Conservation (phyloP, 2,113 vertebrate species). For the Donacobius atricapilla region DNA sequence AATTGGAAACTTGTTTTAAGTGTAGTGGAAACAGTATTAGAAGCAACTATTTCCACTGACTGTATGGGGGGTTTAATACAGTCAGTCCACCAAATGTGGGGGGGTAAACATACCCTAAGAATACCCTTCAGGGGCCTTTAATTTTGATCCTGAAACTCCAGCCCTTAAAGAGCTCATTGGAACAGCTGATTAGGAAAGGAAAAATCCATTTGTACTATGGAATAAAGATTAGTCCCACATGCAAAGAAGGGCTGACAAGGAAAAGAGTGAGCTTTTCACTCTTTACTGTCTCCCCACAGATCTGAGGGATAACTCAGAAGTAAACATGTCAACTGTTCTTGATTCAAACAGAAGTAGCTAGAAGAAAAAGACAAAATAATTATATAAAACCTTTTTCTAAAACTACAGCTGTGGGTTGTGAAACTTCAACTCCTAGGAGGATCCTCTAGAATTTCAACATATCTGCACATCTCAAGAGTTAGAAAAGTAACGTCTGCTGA, state of each 20-base stretch:
- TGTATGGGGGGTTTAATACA: neutral
- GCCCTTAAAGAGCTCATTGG: neutral
- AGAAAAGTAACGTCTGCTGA: slow-evolving; percentile 37
- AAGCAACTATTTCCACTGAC: neutral
- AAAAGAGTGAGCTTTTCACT: neutral
- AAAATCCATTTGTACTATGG: neutral
- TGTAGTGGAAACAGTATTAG: neutral
- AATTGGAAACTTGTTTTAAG: neutral
- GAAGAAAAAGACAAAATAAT: neutral
- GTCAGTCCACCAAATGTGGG: neutral
- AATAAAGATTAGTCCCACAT: neutral
- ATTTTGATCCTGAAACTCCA: neutral
- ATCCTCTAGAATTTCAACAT: slow-evolving; percentile 58
- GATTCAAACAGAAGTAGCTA: neutral
- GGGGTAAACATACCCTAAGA: neutral
- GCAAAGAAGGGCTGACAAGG: neutral
- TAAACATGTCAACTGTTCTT: neutral
- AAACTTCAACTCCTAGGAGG: slow-evolving; percentile 43
- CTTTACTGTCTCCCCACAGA: neutral
- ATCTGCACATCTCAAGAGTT: neutral
- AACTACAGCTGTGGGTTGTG: slow-evolving; percentile 17
- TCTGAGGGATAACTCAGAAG: neutral
- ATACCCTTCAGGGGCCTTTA: neutral
- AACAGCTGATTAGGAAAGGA: neutral
- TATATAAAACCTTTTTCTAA: neutral